Percentiles rank a stretch among this genome's conserved stretches.
phyloP scores from a whole-genome alignment of 2,113 vertebrate species.

The Neogobius melanostomus region DNA sequence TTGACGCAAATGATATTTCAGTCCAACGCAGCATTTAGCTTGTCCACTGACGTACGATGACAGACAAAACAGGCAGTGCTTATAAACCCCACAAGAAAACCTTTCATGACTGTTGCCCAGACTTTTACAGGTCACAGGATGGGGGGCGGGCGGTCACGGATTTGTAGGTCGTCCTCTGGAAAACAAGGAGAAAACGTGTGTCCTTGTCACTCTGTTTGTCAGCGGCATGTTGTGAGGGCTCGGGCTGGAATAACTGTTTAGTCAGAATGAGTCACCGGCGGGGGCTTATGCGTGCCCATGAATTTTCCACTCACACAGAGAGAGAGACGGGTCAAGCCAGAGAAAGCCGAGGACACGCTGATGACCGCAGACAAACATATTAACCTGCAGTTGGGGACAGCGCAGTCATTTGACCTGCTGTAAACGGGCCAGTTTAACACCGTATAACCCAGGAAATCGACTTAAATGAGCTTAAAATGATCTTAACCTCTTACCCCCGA shows the following conservation, averaged over 20 bases:
- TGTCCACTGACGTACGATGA: neutral
- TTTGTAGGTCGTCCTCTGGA: neutral
- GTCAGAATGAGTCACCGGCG: conserved; percentile 3
- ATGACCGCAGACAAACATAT: neutral
- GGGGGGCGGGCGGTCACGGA: neutral
- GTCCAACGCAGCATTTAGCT: neutral
- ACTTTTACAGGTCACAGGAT: neutral
- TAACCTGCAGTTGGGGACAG: neutral
- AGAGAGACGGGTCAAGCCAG: neutral
- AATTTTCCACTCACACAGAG: neutral
- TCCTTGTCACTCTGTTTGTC: neutral
- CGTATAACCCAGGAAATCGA: too few species aligned
- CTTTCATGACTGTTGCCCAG: neutral
- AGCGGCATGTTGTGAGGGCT: neutral
- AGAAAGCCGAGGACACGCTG: neutral
- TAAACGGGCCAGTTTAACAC: too few species aligned
- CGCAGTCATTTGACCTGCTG: neutral
- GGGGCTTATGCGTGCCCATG: conserved; percentile 5
- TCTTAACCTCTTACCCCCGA: too few species aligned
- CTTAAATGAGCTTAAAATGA: too few species aligned
- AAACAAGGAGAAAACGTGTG: neutral
- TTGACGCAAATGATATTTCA: neutral
- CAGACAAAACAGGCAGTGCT: neutral
- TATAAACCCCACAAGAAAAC: neutral
- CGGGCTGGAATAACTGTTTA: conserved; percentile 2